Conservation (phyloP, 1,140 invertebrate genomes). For the Schlechtendalia chinensis region DNA sequence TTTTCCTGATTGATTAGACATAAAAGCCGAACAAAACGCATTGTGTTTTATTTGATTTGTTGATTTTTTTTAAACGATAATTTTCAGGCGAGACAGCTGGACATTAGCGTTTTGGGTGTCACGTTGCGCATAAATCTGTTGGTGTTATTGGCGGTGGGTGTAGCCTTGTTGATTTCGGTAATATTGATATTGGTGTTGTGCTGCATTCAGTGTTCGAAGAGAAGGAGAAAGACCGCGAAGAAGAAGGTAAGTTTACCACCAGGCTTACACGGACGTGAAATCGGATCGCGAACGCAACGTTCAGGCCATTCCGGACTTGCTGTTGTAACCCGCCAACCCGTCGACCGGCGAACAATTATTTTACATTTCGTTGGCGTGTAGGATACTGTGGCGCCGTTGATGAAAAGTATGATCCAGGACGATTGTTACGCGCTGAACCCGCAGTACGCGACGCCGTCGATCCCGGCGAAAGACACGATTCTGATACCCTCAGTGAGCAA, state of each 20-base stretch:
- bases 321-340: too few species aligned
- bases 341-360: too few species aligned
- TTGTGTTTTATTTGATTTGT: too few species aligned
- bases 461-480: conserved; percentile 55
- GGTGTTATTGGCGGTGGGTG: background rate
- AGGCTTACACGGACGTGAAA: too few species aligned
- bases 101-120: background rate
- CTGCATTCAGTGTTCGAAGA: background rate
- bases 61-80: too few species aligned
- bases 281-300: too few species aligned
- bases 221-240: background rate
- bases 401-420: conserved; percentile 64
- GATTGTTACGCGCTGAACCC: conserved; percentile 76
- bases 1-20: too few species aligned
- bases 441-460: conserved; percentile 66
- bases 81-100: background rate
- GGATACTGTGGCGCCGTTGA: conserved; percentile 61
- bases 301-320: too few species aligned
- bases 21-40: too few species aligned
- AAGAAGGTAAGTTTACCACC: background rate
- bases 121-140: background rate
- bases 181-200: background rate
- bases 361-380: too few species aligned
- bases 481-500: conserved; percentile 64
- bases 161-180: background rate